Conservation (phyloP, 2,888 invertebrate genomes). For the Psylliodes chrysocephalus region DNA sequence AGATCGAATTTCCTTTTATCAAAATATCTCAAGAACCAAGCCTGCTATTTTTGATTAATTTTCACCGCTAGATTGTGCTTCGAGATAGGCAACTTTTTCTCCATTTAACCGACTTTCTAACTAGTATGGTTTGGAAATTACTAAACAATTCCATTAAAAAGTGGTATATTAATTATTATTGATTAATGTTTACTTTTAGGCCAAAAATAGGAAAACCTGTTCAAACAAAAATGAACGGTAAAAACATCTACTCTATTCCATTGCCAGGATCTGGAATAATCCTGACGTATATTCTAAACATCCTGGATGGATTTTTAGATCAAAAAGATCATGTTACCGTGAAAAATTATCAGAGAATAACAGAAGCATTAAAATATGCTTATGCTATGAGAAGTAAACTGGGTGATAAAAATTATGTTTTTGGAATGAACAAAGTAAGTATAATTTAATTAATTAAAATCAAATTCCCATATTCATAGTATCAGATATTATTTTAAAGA, state of each 20-base stretch:
- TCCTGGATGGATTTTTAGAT: constrained; percentile 71
- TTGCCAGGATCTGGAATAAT: constrained; percentile 89
- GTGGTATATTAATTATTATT: too few species aligned
- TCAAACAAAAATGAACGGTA: constrained; percentile 68
- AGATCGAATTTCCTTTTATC: too few species aligned
- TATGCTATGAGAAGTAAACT: constrained; percentile 86
- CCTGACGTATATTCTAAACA: constrained; percentile 83
- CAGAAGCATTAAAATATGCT: constrained; percentile 92
- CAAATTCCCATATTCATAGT: too few species aligned
- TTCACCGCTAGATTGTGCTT: too few species aligned
- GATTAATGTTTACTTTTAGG: constrained; percentile 61
- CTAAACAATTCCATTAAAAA: too few species aligned
- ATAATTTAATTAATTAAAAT: too few species aligned
- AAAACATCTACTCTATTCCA: constrained; percentile 79
- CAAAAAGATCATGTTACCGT: constrained; percentile 52
- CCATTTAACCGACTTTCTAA: too few species aligned
- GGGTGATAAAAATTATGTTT: constrained; percentile 76
- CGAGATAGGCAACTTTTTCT: too few species aligned
- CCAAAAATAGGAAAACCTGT: constrained; percentile 75
- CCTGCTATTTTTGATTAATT: too few species aligned
- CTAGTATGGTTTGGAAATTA: too few species aligned
- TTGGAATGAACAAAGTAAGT: constrained; percentile 37
- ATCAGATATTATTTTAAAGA: too few species aligned
- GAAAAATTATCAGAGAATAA: constrained; percentile 79
- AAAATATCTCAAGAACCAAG: too few species aligned